Evolutionary conservation across 2,888 invertebrate species (phyloP).

Genomic region (Ophioninae sp.): DNA sequence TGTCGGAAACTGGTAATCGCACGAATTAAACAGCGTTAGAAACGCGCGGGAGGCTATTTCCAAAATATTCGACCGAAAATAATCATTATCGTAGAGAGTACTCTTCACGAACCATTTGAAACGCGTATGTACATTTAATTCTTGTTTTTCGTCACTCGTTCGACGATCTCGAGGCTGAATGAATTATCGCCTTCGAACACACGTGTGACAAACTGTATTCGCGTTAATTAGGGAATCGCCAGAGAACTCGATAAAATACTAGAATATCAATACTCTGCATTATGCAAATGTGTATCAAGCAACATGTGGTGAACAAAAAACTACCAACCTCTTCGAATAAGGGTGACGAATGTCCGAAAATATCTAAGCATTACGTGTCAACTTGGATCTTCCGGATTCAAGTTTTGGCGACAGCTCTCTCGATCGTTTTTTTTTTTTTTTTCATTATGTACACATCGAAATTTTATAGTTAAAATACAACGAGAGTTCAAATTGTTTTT

Average conservation of each 20-base stretch:
- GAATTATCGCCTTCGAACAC: constrained; percentile 18
- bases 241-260: constrained; percentile 15
- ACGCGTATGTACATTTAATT: constrained; percentile 15
- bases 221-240: constrained; percentile 26
- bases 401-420: no score
- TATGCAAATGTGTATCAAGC: constrained; percentile 5
- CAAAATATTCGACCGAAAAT: constrained; percentile 19
- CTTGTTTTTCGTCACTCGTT: constrained; percentile 1
- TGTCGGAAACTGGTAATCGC: not conserved
- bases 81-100: constrained; percentile 7
- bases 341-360: not conserved
- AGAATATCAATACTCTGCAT: constrained; percentile 35
- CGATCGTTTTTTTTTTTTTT: no score
- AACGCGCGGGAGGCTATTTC: not conserved
- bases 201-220: constrained; percentile 39
- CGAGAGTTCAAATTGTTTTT: no score
- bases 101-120: not conserved
- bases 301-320: not conserved
- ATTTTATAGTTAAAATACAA: no score
- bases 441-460: no score
- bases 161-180: not conserved
- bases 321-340: not conserved
- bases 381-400: not conserved
- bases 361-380: not conserved
- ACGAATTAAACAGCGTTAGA: not conserved